Percentiles rank a stretch among this genome's conserved stretches.
Conservation (phyloP, 2,797 vertebrate species). For the Cynodonichthys magdalenae region DNA sequence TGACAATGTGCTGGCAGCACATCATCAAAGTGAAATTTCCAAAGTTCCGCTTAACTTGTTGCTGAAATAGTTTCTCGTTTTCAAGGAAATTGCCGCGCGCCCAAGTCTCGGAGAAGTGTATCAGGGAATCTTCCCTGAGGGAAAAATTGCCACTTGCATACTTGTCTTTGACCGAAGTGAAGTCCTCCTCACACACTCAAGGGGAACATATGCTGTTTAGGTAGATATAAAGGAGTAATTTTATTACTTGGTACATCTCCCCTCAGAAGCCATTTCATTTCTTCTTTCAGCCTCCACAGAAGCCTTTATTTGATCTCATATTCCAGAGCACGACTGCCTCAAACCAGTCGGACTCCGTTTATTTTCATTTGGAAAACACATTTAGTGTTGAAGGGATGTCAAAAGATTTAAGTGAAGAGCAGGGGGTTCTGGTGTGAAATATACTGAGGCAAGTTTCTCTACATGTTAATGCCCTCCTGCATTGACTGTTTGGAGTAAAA, state of each 20-base stretch:
- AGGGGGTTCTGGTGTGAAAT: conserved; percentile 53
- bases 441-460: conserved; percentile 65
- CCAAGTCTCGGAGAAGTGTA: conserved; percentile 77
- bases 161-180: conserved; percentile 83
- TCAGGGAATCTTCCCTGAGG: conserved; percentile 78
- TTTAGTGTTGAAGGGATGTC: conserved; percentile 82
- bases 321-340: conserved; percentile 83
- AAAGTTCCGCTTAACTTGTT: conserved; percentile 83
- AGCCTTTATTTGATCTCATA: conserved; percentile 89
- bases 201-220: conserved; percentile 84
- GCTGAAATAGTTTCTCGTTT: conserved; percentile 83
- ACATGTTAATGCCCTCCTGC: conserved; percentile 78
- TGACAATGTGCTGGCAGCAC: conserved; percentile 67
- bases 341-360: conserved; percentile 82
- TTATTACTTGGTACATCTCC: conserved; percentile 86
- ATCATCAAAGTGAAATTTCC: conserved; percentile 81
- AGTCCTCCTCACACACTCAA: conserved; percentile 80
- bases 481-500: conserved; percentile 70
- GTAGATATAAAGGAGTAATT: conserved; percentile 87
- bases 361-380: conserved; percentile 90
- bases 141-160: conserved; percentile 85
- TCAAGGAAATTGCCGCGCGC: conserved; percentile 80
- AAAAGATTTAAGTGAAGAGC: conserved; percentile 65
- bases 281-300: conserved; percentile 83
- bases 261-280: conserved; percentile 85